These are phyloP conservation scores for Herpailurus yagouaroundi DNA, from an alignment of 2,113 vertebrate species.

Conservation along the genomic window DNA sequence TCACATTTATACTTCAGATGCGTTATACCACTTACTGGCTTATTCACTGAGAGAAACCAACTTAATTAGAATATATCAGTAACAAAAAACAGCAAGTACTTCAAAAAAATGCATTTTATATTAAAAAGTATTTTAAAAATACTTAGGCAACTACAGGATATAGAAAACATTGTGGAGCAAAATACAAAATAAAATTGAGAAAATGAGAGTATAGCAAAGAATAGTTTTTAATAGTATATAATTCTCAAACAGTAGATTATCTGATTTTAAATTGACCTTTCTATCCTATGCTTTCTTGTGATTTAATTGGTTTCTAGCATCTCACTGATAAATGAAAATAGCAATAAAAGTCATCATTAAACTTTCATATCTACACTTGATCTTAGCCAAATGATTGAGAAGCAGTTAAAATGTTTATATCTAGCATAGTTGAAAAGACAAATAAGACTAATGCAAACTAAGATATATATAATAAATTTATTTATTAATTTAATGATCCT, in stretches of 20 bases:
- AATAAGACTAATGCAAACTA: background rate
- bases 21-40: conserved; percentile 26
- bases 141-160: background rate
- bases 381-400: background rate
- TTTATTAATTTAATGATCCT: background rate
- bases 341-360: background rate
- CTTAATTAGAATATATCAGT: conserved; percentile 36
- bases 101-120: conserved; percentile 26
- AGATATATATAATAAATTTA: background rate
- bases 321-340: background rate
- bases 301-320: background rate
- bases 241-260: background rate
- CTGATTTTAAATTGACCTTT: background rate
- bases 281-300: background rate
- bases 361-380: background rate
- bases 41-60: conserved; percentile 36
- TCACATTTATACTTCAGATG: conserved; percentile 38
- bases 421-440: background rate
- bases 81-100: conserved; percentile 22
- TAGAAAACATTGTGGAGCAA: background rate
- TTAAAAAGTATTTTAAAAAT: conserved; percentile 1
- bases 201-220: background rate
- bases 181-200: background rate
- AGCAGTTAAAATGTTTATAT: background rate
- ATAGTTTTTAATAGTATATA: background rate